Evolutionary conservation across 1,140 invertebrate genomes (phyloP).

Genomic region (Odontomachus brunneus): DNA sequence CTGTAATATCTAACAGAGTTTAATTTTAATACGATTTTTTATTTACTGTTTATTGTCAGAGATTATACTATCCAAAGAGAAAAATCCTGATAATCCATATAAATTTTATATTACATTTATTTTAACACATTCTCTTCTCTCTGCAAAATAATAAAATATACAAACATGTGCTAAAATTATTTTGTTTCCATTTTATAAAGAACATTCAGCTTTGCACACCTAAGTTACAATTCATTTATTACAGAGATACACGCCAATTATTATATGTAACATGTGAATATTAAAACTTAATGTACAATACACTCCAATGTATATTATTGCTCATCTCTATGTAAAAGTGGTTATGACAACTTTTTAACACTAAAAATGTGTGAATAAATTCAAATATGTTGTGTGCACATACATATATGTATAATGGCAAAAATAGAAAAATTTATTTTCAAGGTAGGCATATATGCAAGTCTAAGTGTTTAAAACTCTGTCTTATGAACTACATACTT

Average conservation of each 20-base stretch:
- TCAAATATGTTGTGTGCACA: background rate
- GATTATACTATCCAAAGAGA: too few relatives aligned
- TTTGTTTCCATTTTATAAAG: background rate
- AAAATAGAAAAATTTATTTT: constrained; percentile 15
- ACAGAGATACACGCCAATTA: background rate
- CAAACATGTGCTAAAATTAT: background rate
- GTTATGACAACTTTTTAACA: background rate
- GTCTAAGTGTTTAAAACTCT: background rate
- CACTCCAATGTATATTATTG: background rate
- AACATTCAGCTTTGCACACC: too few relatives aligned
- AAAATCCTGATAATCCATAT: too few relatives aligned
- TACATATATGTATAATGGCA: background rate
- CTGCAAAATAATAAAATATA: too few relatives aligned
- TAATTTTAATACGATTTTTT: too few relatives aligned
- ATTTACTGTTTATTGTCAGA: too few relatives aligned
- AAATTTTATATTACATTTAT: too few relatives aligned
- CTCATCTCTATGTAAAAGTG: background rate
- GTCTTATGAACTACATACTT: background rate
- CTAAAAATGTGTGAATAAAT: background rate
- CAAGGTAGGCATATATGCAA: background rate
- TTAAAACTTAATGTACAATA: constrained; percentile 30
- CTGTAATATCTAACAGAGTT: too few relatives aligned
- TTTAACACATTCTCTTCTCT: too few relatives aligned
- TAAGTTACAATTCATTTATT: constrained; percentile 17
- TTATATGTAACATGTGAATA: constrained; percentile 16